Evolutionary conservation across 2,113 vertebrate species (phyloP).

Genomic region (Himantopus leucocephalus): DNA sequence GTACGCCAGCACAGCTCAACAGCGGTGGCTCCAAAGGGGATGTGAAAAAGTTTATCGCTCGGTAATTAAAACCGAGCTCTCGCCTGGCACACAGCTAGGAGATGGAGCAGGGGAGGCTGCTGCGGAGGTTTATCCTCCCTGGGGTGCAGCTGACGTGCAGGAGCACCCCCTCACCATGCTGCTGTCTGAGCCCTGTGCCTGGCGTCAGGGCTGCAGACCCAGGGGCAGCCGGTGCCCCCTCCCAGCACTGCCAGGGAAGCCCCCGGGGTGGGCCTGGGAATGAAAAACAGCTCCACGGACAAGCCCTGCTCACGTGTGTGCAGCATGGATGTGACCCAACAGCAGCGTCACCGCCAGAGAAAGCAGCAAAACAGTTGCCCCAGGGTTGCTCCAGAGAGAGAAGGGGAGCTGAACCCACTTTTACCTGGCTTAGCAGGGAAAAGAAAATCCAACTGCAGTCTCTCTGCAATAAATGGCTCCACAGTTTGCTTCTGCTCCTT

Average conservation of each 20-base stretch:
- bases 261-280: neutral
- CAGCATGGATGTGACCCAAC: neutral
- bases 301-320: neutral
- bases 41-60: neutral
- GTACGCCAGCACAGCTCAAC: neutral
- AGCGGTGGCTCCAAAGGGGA: neutral
- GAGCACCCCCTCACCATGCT: fast-evolving
- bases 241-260: neutral
- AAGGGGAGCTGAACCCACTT: neutral
- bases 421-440: neutral
- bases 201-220: neutral
- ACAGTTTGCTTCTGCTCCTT: neutral
- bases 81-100: neutral
- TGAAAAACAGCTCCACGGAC: neutral
- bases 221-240: neutral
- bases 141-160: neutral
- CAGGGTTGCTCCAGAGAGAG: neutral
- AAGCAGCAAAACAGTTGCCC: neutral
- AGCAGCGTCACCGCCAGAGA: neutral
- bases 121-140: neutral
- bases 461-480: neutral
- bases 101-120: neutral
- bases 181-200: neutral
- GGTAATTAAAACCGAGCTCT: neutral
- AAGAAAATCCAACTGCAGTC: neutral